Conservation (phyloP, 92 coral and sea anemone species). For the Anthopleura xanthogrammica region DNA sequence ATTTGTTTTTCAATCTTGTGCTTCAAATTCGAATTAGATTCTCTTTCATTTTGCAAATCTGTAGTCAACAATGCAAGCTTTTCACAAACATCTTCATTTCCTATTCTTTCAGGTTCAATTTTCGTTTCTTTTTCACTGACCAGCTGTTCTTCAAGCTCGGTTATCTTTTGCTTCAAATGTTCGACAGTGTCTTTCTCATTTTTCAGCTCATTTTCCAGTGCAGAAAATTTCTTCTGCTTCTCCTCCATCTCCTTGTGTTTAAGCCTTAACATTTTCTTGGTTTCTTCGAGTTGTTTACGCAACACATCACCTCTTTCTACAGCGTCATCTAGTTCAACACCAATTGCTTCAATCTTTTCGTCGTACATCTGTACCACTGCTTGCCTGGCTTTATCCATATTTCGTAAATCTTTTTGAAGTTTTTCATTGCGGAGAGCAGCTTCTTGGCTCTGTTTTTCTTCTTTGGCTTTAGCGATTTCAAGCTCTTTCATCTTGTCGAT, state of each 20-base stretch:
- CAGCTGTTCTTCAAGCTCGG: constrained; percentile 50
- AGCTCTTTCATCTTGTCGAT: constrained; percentile 24
- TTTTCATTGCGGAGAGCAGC: constrained; percentile 45
- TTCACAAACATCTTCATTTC: constrained; percentile 23
- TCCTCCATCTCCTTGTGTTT: constrained; percentile 49
- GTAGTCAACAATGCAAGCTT: constrained; percentile 32
- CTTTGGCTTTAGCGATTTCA: constrained; percentile 41
- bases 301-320: constrained; percentile 38
- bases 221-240: constrained; percentile 8
- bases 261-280: constrained; percentile 39
- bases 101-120: constrained; percentile 18
- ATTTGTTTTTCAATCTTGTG: constrained; percentile 44
- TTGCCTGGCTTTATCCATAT: constrained; percentile 77
- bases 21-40: constrained; percentile 21
- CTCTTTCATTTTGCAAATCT: constrained; percentile 47
- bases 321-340: constrained; percentile 68
- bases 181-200: constrained; percentile 33
- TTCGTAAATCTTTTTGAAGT: constrained; percentile 60
- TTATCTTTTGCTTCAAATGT: constrained; percentile 45
- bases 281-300: constrained; percentile 25
- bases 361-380: constrained; percentile 82
- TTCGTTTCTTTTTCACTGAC: constrained; percentile 32
- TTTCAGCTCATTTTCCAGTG: constrained; percentile 25
- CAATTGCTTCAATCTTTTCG: constrained; percentile 69
- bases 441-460: constrained; percentile 48